Conservation (phyloP, 2,888 invertebrate species). For the Stenodera caucasica region DNA sequence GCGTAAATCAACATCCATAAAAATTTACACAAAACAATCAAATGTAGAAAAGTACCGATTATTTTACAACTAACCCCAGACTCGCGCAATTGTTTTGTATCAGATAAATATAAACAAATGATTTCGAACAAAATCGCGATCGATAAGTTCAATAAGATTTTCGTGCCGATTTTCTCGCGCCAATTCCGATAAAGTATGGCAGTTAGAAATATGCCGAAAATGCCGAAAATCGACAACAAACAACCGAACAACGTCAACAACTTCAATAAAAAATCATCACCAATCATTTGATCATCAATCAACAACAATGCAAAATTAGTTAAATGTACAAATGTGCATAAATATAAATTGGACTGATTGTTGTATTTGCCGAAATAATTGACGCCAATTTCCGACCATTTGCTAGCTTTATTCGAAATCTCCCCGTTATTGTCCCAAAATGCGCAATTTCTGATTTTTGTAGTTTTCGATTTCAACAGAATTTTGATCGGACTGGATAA, state of each 20-base stretch:
- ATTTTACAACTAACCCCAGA: constrained; percentile 56
- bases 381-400: constrained; percentile 64
- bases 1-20: constrained; percentile 75
- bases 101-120: constrained; percentile 44
- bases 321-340: constrained; percentile 61
- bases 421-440: constrained; percentile 62
- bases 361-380: constrained; percentile 48
- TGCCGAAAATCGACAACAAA: constrained; percentile 58
- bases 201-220: constrained; percentile 59
- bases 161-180: constrained; percentile 65
- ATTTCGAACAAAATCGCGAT: constrained; percentile 58
- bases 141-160: constrained; percentile 63
- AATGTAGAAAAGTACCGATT: constrained; percentile 65
- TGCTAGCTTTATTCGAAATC: constrained; percentile 45
- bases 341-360: constrained; percentile 54
- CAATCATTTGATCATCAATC: constrained; percentile 32
- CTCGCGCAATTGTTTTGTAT: constrained; percentile 19
- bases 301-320: constrained; percentile 64
- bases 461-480: constrained; percentile 55
- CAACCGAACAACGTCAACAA: constrained; percentile 60
- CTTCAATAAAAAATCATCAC: constrained; percentile 53
- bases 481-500: constrained; percentile 61
- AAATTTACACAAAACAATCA: constrained; percentile 67
- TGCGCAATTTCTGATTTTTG: constrained; percentile 55
- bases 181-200: constrained; percentile 62